Evolutionary conservation across 2,888 invertebrate species (phyloP).

Genomic region (Cataglyphis altisquamis): DNA sequence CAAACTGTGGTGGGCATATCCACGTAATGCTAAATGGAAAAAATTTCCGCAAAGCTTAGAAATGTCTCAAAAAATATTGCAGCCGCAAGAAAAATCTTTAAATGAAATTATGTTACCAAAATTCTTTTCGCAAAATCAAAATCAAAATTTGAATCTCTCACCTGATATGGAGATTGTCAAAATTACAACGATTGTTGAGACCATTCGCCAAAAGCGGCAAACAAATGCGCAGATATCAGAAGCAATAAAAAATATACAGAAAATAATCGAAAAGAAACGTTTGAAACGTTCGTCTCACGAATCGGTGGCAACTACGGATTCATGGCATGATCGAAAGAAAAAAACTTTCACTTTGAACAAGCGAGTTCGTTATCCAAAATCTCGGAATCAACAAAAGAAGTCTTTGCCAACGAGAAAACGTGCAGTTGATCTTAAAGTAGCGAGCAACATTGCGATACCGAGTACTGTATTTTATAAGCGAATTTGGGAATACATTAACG

Average conservation of each 20-base stretch:
- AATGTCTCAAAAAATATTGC: conserved; percentile 3
- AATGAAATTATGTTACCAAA: not conserved
- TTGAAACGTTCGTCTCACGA: conserved; percentile 53
- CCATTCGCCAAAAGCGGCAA: conserved; percentile 46
- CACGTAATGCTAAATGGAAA: not conserved
- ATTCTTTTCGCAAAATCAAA: not conserved
- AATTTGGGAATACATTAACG: conserved; percentile 49
- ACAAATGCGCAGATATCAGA: not conserved
- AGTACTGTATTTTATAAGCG: conserved; percentile 43
- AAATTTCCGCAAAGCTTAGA: not conserved
- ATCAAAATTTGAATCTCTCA: not conserved
- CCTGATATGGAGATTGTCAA: conserved; percentile 38
- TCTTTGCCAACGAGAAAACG: not conserved
- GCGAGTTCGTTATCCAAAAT: conserved; percentile 56
- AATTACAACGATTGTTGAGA: conserved; percentile 64
- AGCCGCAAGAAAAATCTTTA: not conserved
- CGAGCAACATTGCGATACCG: conserved; percentile 2
- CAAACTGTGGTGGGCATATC: conserved; percentile 14
- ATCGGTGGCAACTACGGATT: not conserved
- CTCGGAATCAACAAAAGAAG: conserved; percentile 30
- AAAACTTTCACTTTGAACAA: not conserved
- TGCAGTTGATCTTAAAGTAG: not conserved
- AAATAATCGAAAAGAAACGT: conserved; percentile 24
- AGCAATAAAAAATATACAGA: not conserved
- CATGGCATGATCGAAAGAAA: not conserved